Conservation (phyloP, 2,888 invertebrate species). For the Ctenicera cuprea region DNA sequence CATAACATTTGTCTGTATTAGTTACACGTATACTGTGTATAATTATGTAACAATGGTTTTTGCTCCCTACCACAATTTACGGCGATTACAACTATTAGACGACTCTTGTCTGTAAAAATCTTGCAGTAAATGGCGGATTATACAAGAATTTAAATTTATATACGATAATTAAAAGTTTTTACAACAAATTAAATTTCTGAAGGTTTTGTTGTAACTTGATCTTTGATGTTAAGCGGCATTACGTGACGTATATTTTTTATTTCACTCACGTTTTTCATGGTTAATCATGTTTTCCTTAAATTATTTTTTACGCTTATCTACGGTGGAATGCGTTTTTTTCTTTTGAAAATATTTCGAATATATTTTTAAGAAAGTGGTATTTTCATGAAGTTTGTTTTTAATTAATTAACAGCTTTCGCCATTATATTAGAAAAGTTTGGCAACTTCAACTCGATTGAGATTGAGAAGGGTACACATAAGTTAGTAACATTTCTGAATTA, state of each 20-base stretch:
- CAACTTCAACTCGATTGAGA: too few species aligned
- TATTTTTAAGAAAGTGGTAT: not conserved
- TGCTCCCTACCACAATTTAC: too few species aligned
- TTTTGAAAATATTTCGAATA: not conserved
- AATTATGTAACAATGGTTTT: too few species aligned
- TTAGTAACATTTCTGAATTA: too few species aligned
- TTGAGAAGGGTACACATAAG: too few species aligned
- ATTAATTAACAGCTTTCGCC: not conserved
- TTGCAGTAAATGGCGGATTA: not conserved
- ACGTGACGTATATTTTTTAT: not conserved
- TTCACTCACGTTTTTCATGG: not conserved
- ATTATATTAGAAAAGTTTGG: conserved; percentile 2
- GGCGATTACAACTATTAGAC: too few species aligned
- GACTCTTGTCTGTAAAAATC: not conserved
- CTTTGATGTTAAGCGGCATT: not conserved
- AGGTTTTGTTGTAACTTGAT: not conserved
- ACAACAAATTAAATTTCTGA: not conserved
- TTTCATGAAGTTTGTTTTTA: not conserved
- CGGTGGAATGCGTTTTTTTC: not conserved
- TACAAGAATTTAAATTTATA: not conserved
- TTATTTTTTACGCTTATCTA: not conserved
- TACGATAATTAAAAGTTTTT: not conserved
- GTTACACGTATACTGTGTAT: too few species aligned
- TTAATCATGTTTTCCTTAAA: too few species aligned
- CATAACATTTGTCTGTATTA: too few species aligned